Evolutionary conservation across 2,888 invertebrate species (phyloP), one percentile per base, ranked within the genome.

Genomic region (Drosophila subsilvestris): DNA sequence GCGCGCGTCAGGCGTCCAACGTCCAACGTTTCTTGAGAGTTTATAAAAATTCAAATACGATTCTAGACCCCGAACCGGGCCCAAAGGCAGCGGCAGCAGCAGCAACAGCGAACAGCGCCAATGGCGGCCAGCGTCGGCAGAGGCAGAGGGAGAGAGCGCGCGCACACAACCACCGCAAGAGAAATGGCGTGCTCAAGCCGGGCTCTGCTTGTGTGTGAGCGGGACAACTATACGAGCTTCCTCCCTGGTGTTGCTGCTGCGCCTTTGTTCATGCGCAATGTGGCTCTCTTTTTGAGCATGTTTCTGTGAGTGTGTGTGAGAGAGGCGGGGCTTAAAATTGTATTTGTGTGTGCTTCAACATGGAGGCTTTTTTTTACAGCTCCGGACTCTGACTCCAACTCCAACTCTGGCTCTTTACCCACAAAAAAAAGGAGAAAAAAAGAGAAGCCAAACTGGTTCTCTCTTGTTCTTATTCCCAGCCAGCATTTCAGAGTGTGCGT

Each of bases 11-110:
- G 78, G 75, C 88, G 81, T 86, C 67, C 65, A 85, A 78, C 79
- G 85, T 86, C 67, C 65, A 85, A 78, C 79, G 85, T 86, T 87
- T 75, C 87, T 86, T 85, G 81, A 79, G 89, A 88, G 90, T 90
- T 90, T 90, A 89, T 90, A 90, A 90, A 90, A 89, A 90, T 89
- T 89, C 88, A 83, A 89, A 90, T 89, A 86, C 80, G 89, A 89
- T 90, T 89, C 89, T 81, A 83, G 88, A 90, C n/a, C n/a, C 37
- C 37, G 37, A 37, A 37, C 37, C 37, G 37, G 37, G 65, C 70
- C 50, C 49, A 54, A 60, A 62, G 68, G 62, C 59, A 79, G 78
- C 79, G 78, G 72, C 79, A 63, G 55, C 72, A 32, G 29, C 18
- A 12, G 14, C 20, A 44, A 25, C 44, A 17, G 42, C 25, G 49